A percentile compares a stretch with the other conserved stretches of the same genome.
Evolutionary conservation across 2,888 invertebrate species (phyloP).

Genomic region (Tiliacea citrago): DNA sequence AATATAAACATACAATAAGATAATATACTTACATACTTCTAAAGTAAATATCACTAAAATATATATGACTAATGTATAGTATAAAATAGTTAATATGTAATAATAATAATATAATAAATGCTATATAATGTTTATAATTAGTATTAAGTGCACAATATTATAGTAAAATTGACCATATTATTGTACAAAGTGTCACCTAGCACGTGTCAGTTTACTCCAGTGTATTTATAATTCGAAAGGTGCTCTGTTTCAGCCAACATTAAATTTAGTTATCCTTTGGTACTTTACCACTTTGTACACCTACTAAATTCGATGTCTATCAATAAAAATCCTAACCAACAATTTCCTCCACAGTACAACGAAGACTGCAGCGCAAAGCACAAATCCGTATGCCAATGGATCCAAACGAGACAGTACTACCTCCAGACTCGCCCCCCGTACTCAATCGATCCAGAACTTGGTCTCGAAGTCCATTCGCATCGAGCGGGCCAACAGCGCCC

Average conservation of each 20-base stretch:
- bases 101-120: no score
- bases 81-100: no score
- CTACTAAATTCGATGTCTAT: neutral
- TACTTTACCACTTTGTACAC: no score
- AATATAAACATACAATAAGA: no score
- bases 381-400: slow-evolving; percentile 76
- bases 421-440: slow-evolving; percentile 58
- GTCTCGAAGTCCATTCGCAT: slow-evolving; percentile 84
- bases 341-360: slow-evolving; percentile 76
- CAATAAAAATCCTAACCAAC: neutral
- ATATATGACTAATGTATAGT: no score
- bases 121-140: no score
- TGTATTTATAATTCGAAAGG: neutral
- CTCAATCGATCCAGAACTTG: slow-evolving; percentile 77
- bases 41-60: no score
- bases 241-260: neutral
- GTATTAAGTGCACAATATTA: no score
- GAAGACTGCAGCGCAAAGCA: slow-evolving; percentile 75
- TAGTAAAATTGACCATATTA: neutral
- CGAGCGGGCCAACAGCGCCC: slow-evolving; percentile 75
- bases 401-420: slow-evolving; percentile 71
- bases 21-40: no score
- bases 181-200: neutral
- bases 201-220: no score
- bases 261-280: no score